phyloP scores from a whole-genome alignment of 35 echinoderm and acorn worm genomes.

The Heliocidaris tuberculata region DNA sequence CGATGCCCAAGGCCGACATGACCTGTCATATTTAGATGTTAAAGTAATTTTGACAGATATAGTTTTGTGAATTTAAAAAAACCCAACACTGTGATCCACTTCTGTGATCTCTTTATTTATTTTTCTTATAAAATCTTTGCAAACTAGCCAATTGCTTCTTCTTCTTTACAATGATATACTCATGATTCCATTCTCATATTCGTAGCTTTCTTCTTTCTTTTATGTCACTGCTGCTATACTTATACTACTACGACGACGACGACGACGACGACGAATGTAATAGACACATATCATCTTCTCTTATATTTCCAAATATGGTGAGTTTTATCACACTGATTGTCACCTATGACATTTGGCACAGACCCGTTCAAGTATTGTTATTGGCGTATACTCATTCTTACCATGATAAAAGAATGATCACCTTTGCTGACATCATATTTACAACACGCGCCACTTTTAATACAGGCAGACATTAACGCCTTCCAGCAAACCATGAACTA shows the following conservation, averaged over 20 bases:
- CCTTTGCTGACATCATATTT: neutral
- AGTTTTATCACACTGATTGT: neutral
- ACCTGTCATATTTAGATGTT: constrained; percentile 4
- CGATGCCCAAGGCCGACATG: neutral
- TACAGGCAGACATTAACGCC: neutral
- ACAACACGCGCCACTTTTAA: neutral
- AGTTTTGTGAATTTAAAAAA: neutral
- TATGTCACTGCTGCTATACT: neutral
- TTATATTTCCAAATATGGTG: neutral
- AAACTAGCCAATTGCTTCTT: too few relatives aligned
- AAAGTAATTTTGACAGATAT: neutral
- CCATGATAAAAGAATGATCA: neutral
- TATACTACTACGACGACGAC: neutral
- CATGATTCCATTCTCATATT: too few relatives aligned
- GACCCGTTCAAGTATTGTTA: neutral
- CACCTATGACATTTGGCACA: neutral
- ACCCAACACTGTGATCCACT: neutral
- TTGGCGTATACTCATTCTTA: neutral
- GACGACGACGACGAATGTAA: neutral
- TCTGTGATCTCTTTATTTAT: neutral
- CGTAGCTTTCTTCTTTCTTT: neutral
- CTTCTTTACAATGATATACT: too few relatives aligned
- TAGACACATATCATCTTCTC: neutral
- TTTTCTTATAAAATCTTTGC: neutral
- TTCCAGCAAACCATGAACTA: neutral